These are phyloP conservation scores for Poecilus cupreus DNA, from an alignment of 2,888 invertebrate genomes.

Conservation along the genomic window DNA sequence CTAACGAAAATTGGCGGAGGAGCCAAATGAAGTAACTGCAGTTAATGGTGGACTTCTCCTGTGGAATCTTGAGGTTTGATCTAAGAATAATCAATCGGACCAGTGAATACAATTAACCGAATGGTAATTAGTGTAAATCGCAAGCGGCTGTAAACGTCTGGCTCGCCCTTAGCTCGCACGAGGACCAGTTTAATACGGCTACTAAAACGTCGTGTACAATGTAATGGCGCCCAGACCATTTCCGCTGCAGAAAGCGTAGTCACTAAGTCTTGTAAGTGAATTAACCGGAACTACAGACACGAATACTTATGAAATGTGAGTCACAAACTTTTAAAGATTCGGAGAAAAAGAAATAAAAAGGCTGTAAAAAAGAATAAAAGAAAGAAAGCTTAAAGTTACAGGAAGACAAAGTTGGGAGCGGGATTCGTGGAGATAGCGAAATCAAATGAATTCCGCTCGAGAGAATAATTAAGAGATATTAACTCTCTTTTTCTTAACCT, in stretches of 20 bases:
- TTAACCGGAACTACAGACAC: constrained; percentile 55
- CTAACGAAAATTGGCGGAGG: not conserved
- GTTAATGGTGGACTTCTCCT: not conserved
- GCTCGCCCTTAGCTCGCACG: not conserved
- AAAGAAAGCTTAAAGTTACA: constrained; percentile 53
- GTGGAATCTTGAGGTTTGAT: not conserved
- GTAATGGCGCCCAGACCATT: not conserved
- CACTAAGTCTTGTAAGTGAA: constrained; percentile 48
- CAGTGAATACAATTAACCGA: constrained; percentile 20
- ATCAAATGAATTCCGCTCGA: constrained; percentile 58
- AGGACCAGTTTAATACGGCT: constrained; percentile 6
- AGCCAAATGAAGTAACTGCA: not conserved
- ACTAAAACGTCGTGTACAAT: not conserved
- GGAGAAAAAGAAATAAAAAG: constrained; percentile 40
- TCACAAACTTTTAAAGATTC: constrained; percentile 51
- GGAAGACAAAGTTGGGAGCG: constrained; percentile 28
- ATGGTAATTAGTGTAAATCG: constrained; percentile 31
- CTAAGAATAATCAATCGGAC: not conserved
- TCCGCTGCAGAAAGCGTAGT: not conserved
- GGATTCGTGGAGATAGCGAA: constrained; percentile 52
- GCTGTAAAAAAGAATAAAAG: constrained; percentile 41
- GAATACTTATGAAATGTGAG: constrained; percentile 54
- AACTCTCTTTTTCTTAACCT: constrained; percentile 56
- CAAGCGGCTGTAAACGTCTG: constrained; percentile 28
- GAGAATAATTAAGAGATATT: constrained; percentile 58